Evolutionary conservation across 2,113 vertebrate species (phyloP).

Genomic region (Crotalus tigris): DNA sequence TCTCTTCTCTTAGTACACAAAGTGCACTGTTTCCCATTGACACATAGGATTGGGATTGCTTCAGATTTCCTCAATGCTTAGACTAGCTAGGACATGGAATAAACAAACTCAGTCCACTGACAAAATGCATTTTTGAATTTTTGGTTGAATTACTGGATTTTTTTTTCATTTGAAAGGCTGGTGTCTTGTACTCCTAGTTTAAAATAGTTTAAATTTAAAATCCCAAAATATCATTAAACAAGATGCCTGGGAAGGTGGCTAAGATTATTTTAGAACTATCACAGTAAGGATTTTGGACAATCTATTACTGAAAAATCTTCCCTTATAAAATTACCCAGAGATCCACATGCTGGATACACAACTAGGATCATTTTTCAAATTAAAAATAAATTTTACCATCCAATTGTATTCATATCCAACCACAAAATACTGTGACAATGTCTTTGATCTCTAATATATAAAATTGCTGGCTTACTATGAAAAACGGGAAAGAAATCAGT

Average conservation of each 20-base stretch:
- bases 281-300: not conserved
- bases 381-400: not conserved
- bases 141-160: not conserved
- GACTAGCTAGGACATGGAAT: not conserved
- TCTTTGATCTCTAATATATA: not conserved
- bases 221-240: not conserved
- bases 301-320: not conserved
- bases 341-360: not conserved
- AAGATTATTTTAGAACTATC: not conserved
- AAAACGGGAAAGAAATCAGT: not conserved
- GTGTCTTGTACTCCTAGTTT: constrained; percentile 17
- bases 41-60: not conserved
- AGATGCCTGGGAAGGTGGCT: constrained; percentile 27
- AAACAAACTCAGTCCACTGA: not conserved
- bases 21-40: not conserved
- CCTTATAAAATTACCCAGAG: not conserved
- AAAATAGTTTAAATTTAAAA: constrained; percentile 3
- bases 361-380: not conserved
- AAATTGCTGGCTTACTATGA: not conserved
- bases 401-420: not conserved
- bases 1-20: not conserved
- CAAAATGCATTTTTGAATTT: not conserved
- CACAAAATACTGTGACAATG: not conserved
- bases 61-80: not conserved
- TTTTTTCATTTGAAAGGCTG: not conserved